Conservation (phyloP, 2,797 vertebrate species). For the Aplochiton taeniatus region DNA sequence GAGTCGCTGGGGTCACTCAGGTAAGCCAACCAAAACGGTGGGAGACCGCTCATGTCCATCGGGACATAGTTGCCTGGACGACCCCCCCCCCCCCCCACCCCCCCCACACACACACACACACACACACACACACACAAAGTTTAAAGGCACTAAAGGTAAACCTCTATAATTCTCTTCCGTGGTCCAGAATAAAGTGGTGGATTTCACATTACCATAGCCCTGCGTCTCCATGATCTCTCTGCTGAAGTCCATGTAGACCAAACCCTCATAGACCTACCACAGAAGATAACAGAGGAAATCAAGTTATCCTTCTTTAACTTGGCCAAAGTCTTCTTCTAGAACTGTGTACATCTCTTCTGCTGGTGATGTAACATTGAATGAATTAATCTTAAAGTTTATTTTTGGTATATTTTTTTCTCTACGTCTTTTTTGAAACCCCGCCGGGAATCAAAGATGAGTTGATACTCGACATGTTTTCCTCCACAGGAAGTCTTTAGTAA, state of each 20-base stretch:
- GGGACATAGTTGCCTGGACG: constrained; percentile 69
- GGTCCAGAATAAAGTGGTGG: neutral
- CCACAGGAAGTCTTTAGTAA: too few species aligned
- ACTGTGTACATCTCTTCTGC: too few species aligned
- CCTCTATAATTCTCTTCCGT: neutral
- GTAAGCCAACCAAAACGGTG: constrained; percentile 80
- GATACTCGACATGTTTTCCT: too few species aligned
- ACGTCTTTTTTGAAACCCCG: too few species aligned
- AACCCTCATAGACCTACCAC: constrained; percentile 80
- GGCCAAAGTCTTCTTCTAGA: too few species aligned
- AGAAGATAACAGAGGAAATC: neutral
- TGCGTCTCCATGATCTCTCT: constrained; percentile 77
- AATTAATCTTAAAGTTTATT: too few species aligned
- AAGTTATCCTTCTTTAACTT: too few species aligned
- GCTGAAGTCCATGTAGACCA: constrained; percentile 86
- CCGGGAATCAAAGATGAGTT: too few species aligned
- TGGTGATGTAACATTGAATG: too few species aligned
- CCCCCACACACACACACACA: neutral
- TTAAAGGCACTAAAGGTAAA: neutral
- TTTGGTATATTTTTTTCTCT: too few species aligned
- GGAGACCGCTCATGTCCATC: constrained; percentile 74
- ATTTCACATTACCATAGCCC: constrained; percentile 70
- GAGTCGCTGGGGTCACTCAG: constrained; percentile 84
- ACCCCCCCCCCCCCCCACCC: constrained; percentile 5
- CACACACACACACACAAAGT: neutral